These are phyloP conservation scores for Pseudorhiza aurosa DNA, from an alignment of 30 jellyfish, hydroid and myxozoan species.

Conservation along the genomic window DNA sequence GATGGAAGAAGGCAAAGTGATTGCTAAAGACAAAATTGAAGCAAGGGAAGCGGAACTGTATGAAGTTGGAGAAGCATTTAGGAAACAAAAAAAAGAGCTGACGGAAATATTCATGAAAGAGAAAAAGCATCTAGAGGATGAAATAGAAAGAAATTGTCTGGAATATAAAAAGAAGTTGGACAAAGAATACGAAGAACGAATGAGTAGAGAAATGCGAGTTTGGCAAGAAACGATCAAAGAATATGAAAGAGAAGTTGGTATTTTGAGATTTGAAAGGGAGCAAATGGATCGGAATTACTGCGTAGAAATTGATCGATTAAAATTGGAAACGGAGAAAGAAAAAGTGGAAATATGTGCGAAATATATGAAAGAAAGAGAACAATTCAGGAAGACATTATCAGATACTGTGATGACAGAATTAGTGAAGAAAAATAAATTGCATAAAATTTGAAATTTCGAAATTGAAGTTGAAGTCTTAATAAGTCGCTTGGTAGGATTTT, in stretches of 20 bases:
- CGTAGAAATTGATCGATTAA: conserved; percentile 80
- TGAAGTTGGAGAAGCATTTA: conserved; percentile 75
- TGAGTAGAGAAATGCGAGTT: conserved; percentile 64
- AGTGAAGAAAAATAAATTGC: conserved; percentile 1
- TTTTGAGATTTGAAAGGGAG: conserved; percentile 79
- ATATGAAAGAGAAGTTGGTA: conserved; percentile 81
- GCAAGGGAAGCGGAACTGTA: conserved; percentile 38
- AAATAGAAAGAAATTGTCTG: conserved; percentile 30
- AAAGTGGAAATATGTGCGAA: conserved; percentile 56
- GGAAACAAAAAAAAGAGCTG: conserved; percentile 86
- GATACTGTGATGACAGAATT: conserved; percentile 32
- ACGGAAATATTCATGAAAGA: conserved; percentile 76
- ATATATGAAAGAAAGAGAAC: conserved; percentile 57
- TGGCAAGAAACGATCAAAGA: conserved; percentile 95
- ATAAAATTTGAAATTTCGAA: not conserved
- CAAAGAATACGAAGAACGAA: conserved; percentile 69
- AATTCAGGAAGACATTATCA: conserved; percentile 36
- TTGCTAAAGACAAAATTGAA: not conserved
- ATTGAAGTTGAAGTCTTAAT: too few relatives aligned
- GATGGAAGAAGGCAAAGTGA: not conserved
- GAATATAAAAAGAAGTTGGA: conserved; percentile 68
- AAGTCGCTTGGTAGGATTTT: too few relatives aligned
- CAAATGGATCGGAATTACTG: conserved; percentile 94
- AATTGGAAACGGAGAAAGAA: conserved; percentile 83
- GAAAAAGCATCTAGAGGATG: conserved; percentile 73